These are phyloP conservation scores for Dinoponera quadriceps DNA, from an alignment of 1,140 invertebrate species.

Conservation along the genomic window DNA sequence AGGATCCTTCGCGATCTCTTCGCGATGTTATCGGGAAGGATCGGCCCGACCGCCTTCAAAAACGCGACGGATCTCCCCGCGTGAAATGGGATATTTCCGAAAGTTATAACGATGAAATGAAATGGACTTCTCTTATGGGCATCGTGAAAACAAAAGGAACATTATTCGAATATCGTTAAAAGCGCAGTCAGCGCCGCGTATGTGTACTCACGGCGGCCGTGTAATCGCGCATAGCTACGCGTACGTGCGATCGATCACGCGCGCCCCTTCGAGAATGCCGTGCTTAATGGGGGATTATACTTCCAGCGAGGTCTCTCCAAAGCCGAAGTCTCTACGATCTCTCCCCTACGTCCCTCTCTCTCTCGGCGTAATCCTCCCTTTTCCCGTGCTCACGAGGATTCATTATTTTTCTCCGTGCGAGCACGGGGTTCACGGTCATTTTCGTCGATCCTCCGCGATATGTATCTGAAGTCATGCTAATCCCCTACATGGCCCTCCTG, in stretches of 20 bases:
- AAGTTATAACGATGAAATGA: not conserved
- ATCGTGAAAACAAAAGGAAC: not conserved
- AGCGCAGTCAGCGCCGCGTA: not conserved
- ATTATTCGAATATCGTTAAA: conserved; percentile 2
- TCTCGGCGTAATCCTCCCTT: conserved; percentile 42
- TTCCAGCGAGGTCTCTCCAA: conserved; percentile 47
- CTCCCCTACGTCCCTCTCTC: not conserved
- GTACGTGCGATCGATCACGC: conserved; percentile 60
- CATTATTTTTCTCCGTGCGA: conserved; percentile 61
- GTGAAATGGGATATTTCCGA: no score
- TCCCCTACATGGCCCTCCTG: not conserved
- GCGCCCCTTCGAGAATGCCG: conserved; percentile 44
- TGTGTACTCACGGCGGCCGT: not conserved
- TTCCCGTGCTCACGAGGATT: conserved; percentile 44
- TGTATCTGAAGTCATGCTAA: conserved; percentile 34
- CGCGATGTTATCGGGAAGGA: conserved; percentile 29
- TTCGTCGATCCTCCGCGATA: conserved; percentile 31
- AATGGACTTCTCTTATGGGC: not conserved
- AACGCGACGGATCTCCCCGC: not conserved
- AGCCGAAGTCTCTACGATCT: not conserved
- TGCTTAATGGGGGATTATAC: conserved; percentile 68
- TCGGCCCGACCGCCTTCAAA: not conserved
- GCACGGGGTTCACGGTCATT: conserved; percentile 32
- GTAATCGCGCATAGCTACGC: not conserved
- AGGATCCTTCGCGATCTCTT: not conserved